Evolutionary conservation across 2,888 invertebrate species (phyloP).

Genomic region (Endotricha flammealis): DNA sequence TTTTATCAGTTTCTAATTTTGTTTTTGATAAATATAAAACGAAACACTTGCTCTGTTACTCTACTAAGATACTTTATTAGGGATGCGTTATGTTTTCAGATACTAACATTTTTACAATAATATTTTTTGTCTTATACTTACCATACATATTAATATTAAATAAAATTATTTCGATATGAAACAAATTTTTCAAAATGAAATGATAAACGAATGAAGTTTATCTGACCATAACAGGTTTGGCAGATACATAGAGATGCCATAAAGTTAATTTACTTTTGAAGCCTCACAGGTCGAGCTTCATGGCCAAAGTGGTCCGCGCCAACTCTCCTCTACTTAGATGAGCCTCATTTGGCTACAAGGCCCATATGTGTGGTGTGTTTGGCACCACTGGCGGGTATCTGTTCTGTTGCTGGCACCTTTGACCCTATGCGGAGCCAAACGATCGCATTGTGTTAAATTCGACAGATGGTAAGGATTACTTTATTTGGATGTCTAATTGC

Average conservation of each 20-base stretch:
- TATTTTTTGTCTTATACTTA: no score
- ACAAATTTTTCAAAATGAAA: no score
- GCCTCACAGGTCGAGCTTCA: slow-evolving; percentile 14
- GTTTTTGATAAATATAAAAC: no score
- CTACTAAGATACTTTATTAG: no score
- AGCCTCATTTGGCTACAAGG: slow-evolving; percentile 50
- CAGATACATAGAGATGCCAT: not conserved
- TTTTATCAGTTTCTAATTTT: no score
- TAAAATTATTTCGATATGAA: no score
- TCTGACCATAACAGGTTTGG: not conserved
- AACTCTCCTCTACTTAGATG: slow-evolving; percentile 38
- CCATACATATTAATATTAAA: no score
- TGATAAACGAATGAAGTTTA: no score
- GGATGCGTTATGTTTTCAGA: no score
- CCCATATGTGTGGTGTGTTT: slow-evolving; percentile 47
- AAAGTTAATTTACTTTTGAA: slow-evolving; percentile 14
- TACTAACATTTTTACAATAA: no score
- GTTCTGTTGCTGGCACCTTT: slow-evolving; percentile 48
- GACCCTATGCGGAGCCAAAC: slow-evolving; percentile 43
- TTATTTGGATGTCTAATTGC: no score
- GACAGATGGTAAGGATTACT: slow-evolving; percentile 37
- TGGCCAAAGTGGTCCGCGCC: slow-evolving; percentile 40
- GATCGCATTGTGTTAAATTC: slow-evolving; percentile 42
- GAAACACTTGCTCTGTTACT: no score
- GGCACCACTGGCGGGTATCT: slow-evolving; percentile 42